Evolutionary conservation across 2,888 invertebrate genomes (phyloP), one percentile per base, ranked within the genome.

Genomic region (Aplocera efformata): DNA sequence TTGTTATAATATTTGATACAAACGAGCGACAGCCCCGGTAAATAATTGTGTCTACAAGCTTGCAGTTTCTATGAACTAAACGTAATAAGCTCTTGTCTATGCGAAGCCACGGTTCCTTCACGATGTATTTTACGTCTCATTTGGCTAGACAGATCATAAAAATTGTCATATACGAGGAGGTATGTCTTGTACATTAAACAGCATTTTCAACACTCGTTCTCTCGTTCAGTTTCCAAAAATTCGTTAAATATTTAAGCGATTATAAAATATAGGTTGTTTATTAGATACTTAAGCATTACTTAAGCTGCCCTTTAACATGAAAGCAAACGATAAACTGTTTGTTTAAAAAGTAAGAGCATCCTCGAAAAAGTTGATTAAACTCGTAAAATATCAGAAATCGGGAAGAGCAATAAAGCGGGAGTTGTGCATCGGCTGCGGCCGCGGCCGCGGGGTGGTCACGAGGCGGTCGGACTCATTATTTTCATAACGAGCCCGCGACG

Each of bases 401-500:
- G 55, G 67, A 64, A 60, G 64, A 71, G 75, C 72, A 80, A 81
- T 74, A 72, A 73, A 72, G 66, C 60, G 51, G 63, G 77, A 79
- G 66, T 82, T 78, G 69, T 73, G 72, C 74, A 72, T 63, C 56
- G 67, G 64, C 54, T 59, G 62, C 62, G 50, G 46, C 45, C 50
- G 29, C 20, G 32, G 20, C 46, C 42, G 45, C 52, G 36, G 49
- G 37, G 32, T 25, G 35, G 42, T 25, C 32, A 39, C 51, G 53
- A 60, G 48, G 55, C 70, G 72, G 74, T 73, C 72, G 78, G 70
- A 73, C 72, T 81, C 78, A 83, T 86, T 85, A 84, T 80, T 83
- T 78, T 71, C 76, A 69, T 82, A 84, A 85, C 85, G 74, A 84
- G 79, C 73, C 71, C 64, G 72, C 80, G 78, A 76, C 77, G 64